phyloP scores from a whole-genome alignment of 2,113 vertebrate species.

The Apus apus region DNA sequence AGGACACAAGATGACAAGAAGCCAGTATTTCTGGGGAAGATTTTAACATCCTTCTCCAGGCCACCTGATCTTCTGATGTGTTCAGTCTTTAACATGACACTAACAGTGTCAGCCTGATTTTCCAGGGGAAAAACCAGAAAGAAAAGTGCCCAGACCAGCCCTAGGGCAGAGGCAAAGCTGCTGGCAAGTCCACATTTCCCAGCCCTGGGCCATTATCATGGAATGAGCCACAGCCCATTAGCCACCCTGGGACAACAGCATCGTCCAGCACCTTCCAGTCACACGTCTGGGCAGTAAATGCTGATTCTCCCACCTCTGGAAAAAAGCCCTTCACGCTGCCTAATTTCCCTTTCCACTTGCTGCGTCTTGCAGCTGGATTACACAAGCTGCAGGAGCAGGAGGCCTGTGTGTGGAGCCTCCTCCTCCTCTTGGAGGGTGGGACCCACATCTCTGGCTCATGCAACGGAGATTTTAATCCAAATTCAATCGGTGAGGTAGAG shows the following conservation, averaged over 20 bases:
- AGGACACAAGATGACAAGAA: background rate
- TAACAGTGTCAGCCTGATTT: background rate
- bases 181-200: background rate
- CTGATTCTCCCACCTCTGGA: background rate
- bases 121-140: background rate
- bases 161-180: background rate
- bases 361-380: background rate
- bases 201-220: background rate
- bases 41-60: background rate
- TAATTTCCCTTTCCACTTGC: background rate
- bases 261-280: background rate
- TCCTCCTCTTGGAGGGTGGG: background rate
- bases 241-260: background rate
- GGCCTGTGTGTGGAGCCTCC: background rate
- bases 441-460: accelerated
- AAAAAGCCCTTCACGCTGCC: slow-evolving; percentile 13
- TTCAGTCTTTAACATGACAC: background rate
- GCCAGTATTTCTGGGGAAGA: background rate
- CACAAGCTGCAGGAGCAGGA: background rate
- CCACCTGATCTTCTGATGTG: accelerated
- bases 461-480: no score
- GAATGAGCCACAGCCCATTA: background rate
- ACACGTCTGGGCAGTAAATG: slow-evolving; percentile 1
- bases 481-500: no score
- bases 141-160: background rate